Evolutionary conservation across 1,140 invertebrate species (phyloP), one percentile per base, ranked within the genome.

Genomic region (Teleogryllus occipitalis): DNA sequence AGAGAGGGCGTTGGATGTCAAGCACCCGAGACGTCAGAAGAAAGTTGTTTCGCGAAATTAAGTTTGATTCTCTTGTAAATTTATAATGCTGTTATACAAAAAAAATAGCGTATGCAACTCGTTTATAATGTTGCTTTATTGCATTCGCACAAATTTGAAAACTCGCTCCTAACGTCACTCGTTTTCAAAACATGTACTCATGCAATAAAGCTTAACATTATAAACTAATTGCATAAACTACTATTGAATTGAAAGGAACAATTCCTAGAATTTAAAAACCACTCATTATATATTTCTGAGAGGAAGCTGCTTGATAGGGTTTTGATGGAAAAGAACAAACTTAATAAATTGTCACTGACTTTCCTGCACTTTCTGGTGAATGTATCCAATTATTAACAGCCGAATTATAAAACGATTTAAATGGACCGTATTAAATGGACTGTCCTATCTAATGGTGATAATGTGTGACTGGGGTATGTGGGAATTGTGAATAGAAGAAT

Each of bases 321-420:
- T 77, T 47, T 39, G 75, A 78, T 78, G 84, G 78, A 21, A 84
- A 81, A 65, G 76, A 80, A 54, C 84, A 82, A 21, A 85, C 79
- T 74, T 85, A 81, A 80, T 85, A 84, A 46, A 85, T 84, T 22
- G 82, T 82, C 73, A 84, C 81, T 6, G 82, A 75, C 79, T 82
- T 82, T 72, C 84, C 84, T 22, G 83, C 82, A 79, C 85, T 81
- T 46, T 21, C 73, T 48, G 75, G 48, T 14, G 73, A 77, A 18
- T 76, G 79, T 80, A 86, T 81, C 83, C 83, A 85, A 74, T 78
- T 79, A 73, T 82, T 77, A 39, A 80, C 75, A 18, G 82, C 79
- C n/a, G 88, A 80, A 88, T 90, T 90, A 82, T 85, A 85, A 84
- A 80, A 80, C 0, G 21, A 79, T 79, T 87, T 87, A 14, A 87